A percentile compares a stretch with the other conserved stretches of the same genome.
Evolutionary conservation across 2,113 vertebrate genomes (phyloP).

Genomic region (Sorex araneus): DNA sequence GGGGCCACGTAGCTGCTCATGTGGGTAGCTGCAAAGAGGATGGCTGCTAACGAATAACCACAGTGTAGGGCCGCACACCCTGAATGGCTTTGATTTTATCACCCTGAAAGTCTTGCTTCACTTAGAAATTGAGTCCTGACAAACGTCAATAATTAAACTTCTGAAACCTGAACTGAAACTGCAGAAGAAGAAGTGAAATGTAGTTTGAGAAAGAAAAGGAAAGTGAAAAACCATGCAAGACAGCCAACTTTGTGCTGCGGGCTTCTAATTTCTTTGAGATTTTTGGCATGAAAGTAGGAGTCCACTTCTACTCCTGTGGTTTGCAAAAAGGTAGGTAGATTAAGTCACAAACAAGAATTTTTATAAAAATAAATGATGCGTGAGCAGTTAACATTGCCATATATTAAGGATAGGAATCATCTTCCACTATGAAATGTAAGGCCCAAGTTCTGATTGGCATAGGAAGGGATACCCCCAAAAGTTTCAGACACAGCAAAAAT

Average conservation of each 20-base stretch:
- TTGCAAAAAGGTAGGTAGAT: background rate
- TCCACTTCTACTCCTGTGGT: background rate
- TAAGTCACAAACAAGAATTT: background rate
- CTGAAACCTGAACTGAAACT: constrained; percentile 78
- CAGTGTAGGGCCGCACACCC: background rate
- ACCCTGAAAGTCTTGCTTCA: background rate
- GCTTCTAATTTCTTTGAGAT: background rate
- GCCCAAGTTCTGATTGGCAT: background rate
- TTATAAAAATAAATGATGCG: background rate
- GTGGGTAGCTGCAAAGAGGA: background rate
- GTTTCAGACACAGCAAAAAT: constrained; percentile 33
- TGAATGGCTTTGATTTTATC: background rate
- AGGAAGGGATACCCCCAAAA: background rate
- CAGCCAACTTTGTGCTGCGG: background rate
- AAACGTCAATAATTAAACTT: background rate
- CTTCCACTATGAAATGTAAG: background rate
- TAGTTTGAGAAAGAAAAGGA: constrained; percentile 72
- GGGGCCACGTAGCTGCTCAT: background rate
- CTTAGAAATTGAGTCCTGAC: background rate
- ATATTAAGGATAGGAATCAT: background rate
- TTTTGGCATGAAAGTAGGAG: background rate
- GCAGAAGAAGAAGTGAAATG: constrained; percentile 70
- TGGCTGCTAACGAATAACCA: background rate
- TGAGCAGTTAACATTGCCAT: background rate
- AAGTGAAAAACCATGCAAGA: constrained; percentile 64